Evolutionary conservation across 2,113 vertebrate species (phyloP).

Genomic region (Semnornis frantzii): DNA sequence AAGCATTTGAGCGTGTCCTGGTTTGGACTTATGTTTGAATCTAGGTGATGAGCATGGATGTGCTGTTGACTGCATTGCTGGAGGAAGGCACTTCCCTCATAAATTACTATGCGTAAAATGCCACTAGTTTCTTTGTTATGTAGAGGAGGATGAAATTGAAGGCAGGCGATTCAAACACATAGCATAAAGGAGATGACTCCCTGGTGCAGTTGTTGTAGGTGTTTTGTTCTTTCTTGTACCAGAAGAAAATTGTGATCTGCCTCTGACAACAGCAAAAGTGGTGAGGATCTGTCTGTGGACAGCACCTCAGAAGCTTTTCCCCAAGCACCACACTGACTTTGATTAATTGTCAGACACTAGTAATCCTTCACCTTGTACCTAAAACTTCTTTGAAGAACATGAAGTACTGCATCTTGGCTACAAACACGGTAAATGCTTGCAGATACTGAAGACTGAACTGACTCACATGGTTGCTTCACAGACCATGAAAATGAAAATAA

Average conservation of each 20-base stretch:
- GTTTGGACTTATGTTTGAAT: rapidly evolving
- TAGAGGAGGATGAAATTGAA: neutral
- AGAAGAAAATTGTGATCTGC: neutral
- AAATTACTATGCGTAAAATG: neutral
- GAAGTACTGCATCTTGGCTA: neutral
- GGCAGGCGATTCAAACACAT: neutral
- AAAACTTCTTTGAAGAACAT: neutral
- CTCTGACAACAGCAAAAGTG: neutral
- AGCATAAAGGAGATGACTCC: neutral
- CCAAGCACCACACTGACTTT: neutral
- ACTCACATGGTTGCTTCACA: neutral
- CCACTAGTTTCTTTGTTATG: neutral
- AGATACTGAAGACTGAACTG: neutral
- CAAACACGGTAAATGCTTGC: neutral
- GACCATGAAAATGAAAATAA: neutral
- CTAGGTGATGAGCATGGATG: neutral
- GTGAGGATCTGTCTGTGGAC: neutral
- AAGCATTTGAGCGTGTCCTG: neutral
- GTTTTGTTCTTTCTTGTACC: neutral
- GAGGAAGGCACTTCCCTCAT: neutral
- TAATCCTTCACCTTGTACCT: neutral
- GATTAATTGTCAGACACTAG: neutral
- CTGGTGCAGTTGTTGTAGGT: rapidly evolving
- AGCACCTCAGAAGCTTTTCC: neutral
- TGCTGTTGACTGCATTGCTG: too few relatives aligned